These are phyloP conservation scores for Clarias magur DNA, from an alignment of 2,113 vertebrate genomes.

Conservation along the genomic window DNA sequence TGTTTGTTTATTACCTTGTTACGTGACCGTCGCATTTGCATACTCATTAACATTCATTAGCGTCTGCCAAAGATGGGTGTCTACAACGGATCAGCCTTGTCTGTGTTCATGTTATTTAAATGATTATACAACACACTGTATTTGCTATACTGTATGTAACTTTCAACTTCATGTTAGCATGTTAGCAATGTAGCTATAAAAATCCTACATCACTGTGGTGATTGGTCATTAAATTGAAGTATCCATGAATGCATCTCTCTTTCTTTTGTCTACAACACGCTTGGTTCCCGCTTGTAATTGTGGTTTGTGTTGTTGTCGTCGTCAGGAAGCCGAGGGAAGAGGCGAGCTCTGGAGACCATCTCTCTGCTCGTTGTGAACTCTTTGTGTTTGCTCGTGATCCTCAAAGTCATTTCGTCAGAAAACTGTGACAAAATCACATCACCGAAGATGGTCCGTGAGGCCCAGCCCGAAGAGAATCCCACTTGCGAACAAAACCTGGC, in stretches of 20 bases:
- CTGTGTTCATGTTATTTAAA: no score
- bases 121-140: no score
- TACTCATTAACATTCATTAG: no score
- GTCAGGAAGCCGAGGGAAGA: neutral
- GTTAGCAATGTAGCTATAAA: neutral
- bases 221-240: neutral
- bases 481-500: conserved; percentile 63
- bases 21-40: no score
- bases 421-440: conserved; percentile 4
- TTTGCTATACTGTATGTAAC: neutral
- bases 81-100: no score
- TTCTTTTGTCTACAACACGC: no score
- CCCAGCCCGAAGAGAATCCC: neutral
- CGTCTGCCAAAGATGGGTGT: no score
- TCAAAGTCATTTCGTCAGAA: neutral
- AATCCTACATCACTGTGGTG: no score
- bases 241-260: neutral
- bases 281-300: neutral
- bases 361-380: neutral
- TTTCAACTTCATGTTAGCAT: neutral
- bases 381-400: neutral
- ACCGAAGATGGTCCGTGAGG: neutral
- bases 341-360: neutral
- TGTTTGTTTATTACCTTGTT: no score
- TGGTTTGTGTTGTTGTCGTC: neutral